phyloP scores from a whole-genome alignment of 2,888 invertebrate genomes.

The Drosophila tripunctata region DNA sequence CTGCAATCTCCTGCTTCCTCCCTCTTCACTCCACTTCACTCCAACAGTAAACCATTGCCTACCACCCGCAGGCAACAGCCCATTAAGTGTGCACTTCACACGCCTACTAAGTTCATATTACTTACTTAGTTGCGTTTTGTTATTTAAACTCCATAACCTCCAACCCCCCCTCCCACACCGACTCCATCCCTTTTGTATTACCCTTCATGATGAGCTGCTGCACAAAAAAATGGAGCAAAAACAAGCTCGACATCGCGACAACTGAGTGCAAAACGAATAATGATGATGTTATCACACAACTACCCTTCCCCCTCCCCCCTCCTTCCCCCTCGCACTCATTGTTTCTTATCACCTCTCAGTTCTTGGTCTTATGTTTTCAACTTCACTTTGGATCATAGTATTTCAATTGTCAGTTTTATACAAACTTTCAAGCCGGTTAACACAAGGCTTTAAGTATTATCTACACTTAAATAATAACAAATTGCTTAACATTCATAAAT shows the following conservation, averaged over 20 bases:
- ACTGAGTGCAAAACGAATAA: conserved; percentile 7
- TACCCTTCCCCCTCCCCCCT: not conserved
- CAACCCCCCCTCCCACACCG: not conserved
- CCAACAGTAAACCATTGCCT: not conserved
- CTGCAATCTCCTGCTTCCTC: conserved; percentile 12
- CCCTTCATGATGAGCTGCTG: not conserved
- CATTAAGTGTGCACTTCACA: conserved; percentile 70
- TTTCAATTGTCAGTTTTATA: no score
- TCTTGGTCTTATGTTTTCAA: not conserved
- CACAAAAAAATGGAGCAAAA: not conserved
- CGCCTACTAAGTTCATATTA: conserved; percentile 73
- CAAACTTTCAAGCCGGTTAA: not conserved
- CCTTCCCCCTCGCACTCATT: not conserved
- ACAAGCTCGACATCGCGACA: conserved; percentile 4
- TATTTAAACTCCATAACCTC: not conserved
- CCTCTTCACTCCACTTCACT: not conserved
- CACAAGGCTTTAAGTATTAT: no score
- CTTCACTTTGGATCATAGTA: not conserved
- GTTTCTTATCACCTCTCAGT: not conserved
- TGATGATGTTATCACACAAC: not conserved
- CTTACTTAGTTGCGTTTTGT: conserved; percentile 69
- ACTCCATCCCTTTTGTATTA: not conserved
- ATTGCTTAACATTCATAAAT: no score
- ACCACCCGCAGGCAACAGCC: conserved; percentile 50
- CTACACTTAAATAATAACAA: no score